Base-by-base conservation (phyloP, 2,113 vertebrate genomes). In the Silurus glanis region DNA sequence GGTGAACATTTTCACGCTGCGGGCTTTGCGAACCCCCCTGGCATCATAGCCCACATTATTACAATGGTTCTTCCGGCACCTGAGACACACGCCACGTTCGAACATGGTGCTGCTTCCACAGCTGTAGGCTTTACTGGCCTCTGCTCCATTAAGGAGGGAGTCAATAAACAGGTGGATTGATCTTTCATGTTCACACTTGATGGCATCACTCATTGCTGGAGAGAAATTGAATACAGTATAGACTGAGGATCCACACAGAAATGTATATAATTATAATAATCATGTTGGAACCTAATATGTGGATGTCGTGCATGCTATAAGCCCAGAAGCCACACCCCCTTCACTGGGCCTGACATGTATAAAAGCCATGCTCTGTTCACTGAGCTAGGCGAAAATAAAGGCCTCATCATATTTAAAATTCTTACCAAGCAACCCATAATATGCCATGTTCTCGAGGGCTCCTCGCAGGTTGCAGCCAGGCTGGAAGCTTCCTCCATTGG, bases 151-250 rank as follows among this genome's bases (percentile, higher is more conserved):
- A 86, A 99, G 88, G 49, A 99, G 95, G 0, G 98, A 99, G 94
- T 99, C 98, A 17, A 99, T 99, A 91, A 98, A 99, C 81, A 99
- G 96, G 87, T 98, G 97, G 90, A 99, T 97, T 87, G 98, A 98
- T 51, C 98, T 95, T 88, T 99, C 98, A 0, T 99, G 98, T 74
- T 97, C 98, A 66, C 98, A 99, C 80, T 99, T 99, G 82, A 99
- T 93, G 0, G 98, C 94, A 89, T 99, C 97, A 91, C 97, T 66
- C 23, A 66, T 66, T 66, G n/a, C 62, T 66, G 62, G 9, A n/a
- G n/a, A 66, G 62, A 66, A 59, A 80, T 21, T 13, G 62, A 9
- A 66, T 66, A 66, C 10, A 66, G 62, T 66, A 25, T 13, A 66
- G 62, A 66, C 62, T 66, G n/a, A 66, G n/a, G n/a, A 66, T 5